Evolutionary conservation across 1,140 invertebrate genomes (phyloP).

Genomic region (Cardiocondyla obscurior): DNA sequence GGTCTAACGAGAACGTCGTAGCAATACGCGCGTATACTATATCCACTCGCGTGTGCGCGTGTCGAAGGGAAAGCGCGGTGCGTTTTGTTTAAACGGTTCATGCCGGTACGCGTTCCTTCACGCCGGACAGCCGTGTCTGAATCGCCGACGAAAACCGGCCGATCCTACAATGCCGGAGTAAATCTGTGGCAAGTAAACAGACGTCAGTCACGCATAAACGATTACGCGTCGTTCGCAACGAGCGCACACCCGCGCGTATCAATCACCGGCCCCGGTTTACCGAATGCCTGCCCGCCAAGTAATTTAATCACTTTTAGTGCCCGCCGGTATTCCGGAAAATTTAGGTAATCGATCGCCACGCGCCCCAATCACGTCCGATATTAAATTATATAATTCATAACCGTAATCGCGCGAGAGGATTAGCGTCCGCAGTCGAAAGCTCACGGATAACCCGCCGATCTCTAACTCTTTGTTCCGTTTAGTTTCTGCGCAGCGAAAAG

Average conservation of each 20-base stretch:
- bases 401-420: not conserved
- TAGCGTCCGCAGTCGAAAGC: not conserved
- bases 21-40: not conserved
- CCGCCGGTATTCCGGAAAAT: conserved; percentile 67
- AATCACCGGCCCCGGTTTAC: conserved; percentile 68
- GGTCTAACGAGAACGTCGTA: not conserved
- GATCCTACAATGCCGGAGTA: conserved; percentile 19
- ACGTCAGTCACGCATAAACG: conserved; percentile 69
- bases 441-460: not conserved
- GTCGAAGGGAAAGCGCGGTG: not conserved
- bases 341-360: conserved; percentile 57
- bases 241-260: conserved; percentile 56
- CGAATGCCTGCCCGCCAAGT: conserved; percentile 66
- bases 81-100: conserved; percentile 17
- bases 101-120: not conserved
- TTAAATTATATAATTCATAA: conserved; percentile 59
- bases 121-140: not conserved
- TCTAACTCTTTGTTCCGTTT: conserved; percentile 1
- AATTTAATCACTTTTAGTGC: conserved; percentile 72
- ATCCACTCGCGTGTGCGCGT: not conserved
- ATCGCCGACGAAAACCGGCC: conserved; percentile 3
- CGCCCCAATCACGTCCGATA: conserved; percentile 1
- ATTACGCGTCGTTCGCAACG: conserved; percentile 51
- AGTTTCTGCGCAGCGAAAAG: no score
- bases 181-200: conserved; percentile 66